Evolutionary conservation across 53 echinoderm and acorn worm genomes (phyloP), one percentile per base, ranked within the genome.

Genomic region (Crossaster papposus): DNA sequence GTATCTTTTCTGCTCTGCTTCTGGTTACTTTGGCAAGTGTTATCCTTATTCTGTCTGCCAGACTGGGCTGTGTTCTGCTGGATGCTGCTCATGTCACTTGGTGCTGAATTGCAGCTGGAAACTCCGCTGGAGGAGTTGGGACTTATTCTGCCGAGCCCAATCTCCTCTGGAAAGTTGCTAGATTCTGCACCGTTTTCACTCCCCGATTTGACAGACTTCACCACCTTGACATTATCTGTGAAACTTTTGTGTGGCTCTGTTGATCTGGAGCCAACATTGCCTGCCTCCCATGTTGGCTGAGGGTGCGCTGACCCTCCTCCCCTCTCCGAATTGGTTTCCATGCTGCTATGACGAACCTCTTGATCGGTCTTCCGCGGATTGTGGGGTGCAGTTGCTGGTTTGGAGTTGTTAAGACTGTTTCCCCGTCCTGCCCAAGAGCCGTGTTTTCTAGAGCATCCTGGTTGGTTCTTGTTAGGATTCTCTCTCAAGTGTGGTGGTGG

Each of bases 121-220:
- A 92, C 92, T 13, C 93, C 93, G 74, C 93, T 93, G 74, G 93
- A 89, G 2, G 93, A 93, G 81, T 89, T 93, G 17, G 93, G 93
- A 51, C 93, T 93, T 31, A 51, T 62, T 38, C 87, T 87, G 3
- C 76, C 87, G 58, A 58, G 38, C 77, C 58, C 62, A 11, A 15
- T 54, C 37, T 72, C 87, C 31, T 87, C 87, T 36, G 76, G 12
- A 33, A 15, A 51, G 80, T 79, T 89, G 31, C 79, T 78, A 20
- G 70, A 34, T 26, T 83, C 83, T n/a, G n/a, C n/a, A n/a, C n/a
- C n/a, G n/a, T 55, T 38, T 28, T 72, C 36, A 63, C 64, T 44
- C 70, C 20, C 7, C 23, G 70, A 70, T 10, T 65, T 30, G 4
- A 13, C 65, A 50, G 53, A 7, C 29, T 70, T 23, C 31, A 2